Evolutionary conservation across 2,113 vertebrate species (phyloP).

Genomic region (Ammodytes marinus): DNA sequence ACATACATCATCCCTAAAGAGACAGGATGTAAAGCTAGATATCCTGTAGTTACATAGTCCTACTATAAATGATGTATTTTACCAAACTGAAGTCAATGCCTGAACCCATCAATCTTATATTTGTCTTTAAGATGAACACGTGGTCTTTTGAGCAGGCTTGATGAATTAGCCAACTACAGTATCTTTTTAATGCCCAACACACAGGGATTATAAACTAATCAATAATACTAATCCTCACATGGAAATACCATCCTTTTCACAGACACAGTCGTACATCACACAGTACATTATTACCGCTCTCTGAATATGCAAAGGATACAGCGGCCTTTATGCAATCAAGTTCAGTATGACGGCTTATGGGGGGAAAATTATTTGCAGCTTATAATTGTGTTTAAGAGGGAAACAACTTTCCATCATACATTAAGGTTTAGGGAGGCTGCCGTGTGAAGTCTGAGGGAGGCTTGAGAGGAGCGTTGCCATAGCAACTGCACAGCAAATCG

Average conservation of each 20-base stretch:
- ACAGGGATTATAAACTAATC: constrained; percentile 71
- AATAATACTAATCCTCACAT: constrained; percentile 67
- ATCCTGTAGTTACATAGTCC: constrained; percentile 6
- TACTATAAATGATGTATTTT: constrained; percentile 14
- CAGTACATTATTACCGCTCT: constrained; percentile 28
- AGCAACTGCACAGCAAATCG: constrained; percentile 74
- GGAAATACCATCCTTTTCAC: constrained; percentile 49
- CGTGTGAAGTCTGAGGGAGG: constrained; percentile 58
- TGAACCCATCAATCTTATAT: constrained; percentile 14
- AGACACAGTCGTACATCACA: constrained; percentile 24
- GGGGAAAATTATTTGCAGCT: constrained; percentile 57
- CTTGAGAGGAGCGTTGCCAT: constrained; percentile 74
- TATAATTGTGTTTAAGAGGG: constrained; percentile 61
- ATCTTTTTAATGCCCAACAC: constrained; percentile 52
- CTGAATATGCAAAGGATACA: constrained; percentile 40
- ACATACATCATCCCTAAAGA: constrained; percentile 13
- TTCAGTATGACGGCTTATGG: constrained; percentile 34
- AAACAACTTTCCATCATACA: constrained; percentile 69
- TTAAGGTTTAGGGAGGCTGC: constrained; percentile 64
- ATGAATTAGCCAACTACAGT: constrained; percentile 43
- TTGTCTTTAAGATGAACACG: constrained; percentile 19
- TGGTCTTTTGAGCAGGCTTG: constrained; percentile 2
- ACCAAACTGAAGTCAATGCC: background rate
- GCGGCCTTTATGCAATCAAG: constrained; percentile 40
- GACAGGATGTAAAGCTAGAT: background rate